phyloP scores from a whole-genome alignment of 2,113 vertebrate species.

The Daphoenositta chrysoptera region DNA sequence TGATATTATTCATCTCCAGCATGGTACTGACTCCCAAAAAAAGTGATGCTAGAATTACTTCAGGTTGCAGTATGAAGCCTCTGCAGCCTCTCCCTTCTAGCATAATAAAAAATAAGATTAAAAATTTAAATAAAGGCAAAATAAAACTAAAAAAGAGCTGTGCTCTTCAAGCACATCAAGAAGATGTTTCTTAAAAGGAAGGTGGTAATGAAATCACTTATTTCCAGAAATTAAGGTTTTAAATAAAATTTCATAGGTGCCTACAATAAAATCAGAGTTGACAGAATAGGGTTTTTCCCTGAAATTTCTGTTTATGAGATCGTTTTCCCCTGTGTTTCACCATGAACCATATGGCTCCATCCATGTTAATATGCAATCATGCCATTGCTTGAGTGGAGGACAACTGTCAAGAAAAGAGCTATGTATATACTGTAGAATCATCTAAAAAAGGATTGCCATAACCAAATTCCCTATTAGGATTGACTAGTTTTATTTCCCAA shows the following conservation, averaged over 20 bases:
- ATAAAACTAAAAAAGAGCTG: not conserved
- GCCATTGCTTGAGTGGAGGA: not conserved
- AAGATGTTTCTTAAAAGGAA: not conserved
- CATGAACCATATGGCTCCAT: not conserved
- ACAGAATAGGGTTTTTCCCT: not conserved
- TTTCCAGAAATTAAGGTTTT: not conserved
- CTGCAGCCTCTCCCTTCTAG: not conserved
- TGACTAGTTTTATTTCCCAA: not conserved
- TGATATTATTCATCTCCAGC: not conserved
- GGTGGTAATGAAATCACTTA: not conserved
- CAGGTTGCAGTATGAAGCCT: not conserved
- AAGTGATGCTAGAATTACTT: not conserved
- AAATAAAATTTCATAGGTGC: not conserved
- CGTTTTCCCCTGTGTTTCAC: not conserved
- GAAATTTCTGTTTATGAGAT: not conserved
- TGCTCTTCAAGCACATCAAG: not conserved
- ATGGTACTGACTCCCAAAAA: not conserved
- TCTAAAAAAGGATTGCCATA: not conserved
- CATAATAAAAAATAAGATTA: not conserved
- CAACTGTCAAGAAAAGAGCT: not conserved
- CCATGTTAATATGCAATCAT: not conserved
- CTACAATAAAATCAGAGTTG: not conserved
- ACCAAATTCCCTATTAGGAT: not conserved
- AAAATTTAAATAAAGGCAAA: not conserved
- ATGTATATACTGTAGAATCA: fast-evolving